These are phyloP conservation scores for Haliclystus octoradiatus DNA, from an alignment of 30 jellyfish, hydroid and myxozoan genomes.

Conservation along the genomic window DNA sequence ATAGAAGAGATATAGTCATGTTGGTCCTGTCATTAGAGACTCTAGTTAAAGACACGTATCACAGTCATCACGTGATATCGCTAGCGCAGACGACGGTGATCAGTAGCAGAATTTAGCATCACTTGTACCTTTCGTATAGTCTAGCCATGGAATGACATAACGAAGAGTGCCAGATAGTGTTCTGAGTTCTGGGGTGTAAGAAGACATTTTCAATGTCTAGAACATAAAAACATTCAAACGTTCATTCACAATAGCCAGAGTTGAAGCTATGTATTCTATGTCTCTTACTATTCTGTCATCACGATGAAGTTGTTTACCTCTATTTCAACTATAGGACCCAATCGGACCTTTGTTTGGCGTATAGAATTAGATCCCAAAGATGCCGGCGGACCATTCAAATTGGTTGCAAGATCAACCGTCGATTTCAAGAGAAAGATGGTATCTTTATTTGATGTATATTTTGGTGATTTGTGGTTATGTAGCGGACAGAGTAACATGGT, in stretches of 20 bases:
- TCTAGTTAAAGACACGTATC: too few species aligned
- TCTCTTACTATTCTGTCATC: background rate
- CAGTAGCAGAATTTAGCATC: too few species aligned
- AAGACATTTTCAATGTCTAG: too few species aligned
- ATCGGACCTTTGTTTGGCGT: conserved; percentile 19
- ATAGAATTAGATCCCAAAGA: conserved; percentile 5
- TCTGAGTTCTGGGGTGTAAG: too few species aligned
- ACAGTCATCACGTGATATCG: too few species aligned
- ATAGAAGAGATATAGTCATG: too few species aligned
- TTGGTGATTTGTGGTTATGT: conserved; percentile 50
- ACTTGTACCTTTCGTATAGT: too few species aligned
- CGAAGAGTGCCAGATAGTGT: background rate
- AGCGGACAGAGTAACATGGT: conserved; percentile 50
- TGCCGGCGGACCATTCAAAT: conserved; percentile 27
- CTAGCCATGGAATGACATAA: too few species aligned
- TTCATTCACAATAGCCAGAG: too few species aligned
- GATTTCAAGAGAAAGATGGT: background rate
- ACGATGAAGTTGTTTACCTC: background rate
- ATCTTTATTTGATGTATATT: conserved; percentile 11
- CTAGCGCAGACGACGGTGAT: too few species aligned
- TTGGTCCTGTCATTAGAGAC: too few species aligned
- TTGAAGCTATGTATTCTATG: background rate
- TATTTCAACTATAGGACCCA: conserved; percentile 7
- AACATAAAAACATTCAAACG: too few species aligned
- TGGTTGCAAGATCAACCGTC: conserved; percentile 9